phyloP scores from a whole-genome alignment of 2,113 vertebrate genomes.

The Tachysurus vachellii region DNA sequence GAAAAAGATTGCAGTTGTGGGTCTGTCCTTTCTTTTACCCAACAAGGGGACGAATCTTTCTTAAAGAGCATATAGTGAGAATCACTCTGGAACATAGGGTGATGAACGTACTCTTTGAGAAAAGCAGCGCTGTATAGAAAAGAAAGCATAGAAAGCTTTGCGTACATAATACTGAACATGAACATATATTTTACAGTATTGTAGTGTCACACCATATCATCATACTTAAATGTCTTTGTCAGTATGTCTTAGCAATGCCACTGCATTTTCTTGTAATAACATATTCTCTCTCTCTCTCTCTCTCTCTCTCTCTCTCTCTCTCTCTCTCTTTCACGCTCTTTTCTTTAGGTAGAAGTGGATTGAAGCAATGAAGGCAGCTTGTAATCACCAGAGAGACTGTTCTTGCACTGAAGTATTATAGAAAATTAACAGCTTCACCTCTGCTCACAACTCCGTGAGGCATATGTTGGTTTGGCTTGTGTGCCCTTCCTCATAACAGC shows the following conservation, averaged over 20 bases:
- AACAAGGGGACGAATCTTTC: conserved; percentile 7
- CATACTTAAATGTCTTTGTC: conserved; percentile 60
- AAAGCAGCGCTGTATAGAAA: background rate
- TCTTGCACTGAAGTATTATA: conserved; percentile 58
- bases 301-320: conserved; percentile 53
- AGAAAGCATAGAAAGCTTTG: background rate
- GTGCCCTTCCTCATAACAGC: conserved; percentile 59
- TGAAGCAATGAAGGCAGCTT: conserved; percentile 65
- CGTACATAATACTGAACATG: background rate
- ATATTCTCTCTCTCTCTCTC: conserved; percentile 1
- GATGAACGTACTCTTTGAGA: conserved; percentile 6
- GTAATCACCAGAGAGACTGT: conserved; percentile 57
- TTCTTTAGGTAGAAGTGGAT: conserved; percentile 71
- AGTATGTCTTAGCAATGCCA: conserved; percentile 57
- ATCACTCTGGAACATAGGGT: background rate
- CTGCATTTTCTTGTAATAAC: conserved; percentile 51
- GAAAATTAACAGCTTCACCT: conserved; percentile 60
- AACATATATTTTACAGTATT: conserved; percentile 3
- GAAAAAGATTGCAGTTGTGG: conserved; percentile 57
- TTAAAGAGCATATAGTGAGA: background rate
- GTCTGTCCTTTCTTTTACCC: conserved; percentile 51
- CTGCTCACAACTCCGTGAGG: conserved; percentile 52
- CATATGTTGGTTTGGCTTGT: conserved; percentile 43
- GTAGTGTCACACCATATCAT: conserved; percentile 59
- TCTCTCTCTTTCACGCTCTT: conserved; percentile 45